Conservation (phyloP, 2,888 invertebrate genomes). For the Xanthorhoe designata region DNA sequence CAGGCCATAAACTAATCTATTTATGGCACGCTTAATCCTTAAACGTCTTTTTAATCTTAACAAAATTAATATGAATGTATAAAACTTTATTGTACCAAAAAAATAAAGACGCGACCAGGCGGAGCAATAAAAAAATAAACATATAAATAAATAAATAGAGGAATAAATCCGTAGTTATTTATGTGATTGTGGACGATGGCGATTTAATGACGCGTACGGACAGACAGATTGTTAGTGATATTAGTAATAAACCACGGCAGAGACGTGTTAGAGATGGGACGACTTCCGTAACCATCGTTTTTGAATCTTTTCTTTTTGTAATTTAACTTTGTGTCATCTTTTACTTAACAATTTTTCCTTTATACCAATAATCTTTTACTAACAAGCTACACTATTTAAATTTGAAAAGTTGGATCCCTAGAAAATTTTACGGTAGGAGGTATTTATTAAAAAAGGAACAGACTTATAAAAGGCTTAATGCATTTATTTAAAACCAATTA, state of each 20-base stretch:
- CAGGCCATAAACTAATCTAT: slow-evolving; percentile 37
- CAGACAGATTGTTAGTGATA: slow-evolving; percentile 63
- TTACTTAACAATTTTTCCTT: too few species aligned
- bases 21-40: slow-evolving; percentile 44
- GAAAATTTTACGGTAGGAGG: too few species aligned
- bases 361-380: too few species aligned
- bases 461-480: too few species aligned
- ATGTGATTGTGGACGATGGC: slow-evolving; percentile 67
- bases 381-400: too few species aligned
- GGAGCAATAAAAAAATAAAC: slow-evolving; percentile 58
- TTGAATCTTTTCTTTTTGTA: background rate
- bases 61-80: slow-evolving; percentile 47
- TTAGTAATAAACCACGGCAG: slow-evolving; percentile 53
- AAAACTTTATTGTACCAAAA: slow-evolving; percentile 48
- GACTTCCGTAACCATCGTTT: background rate
- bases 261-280: slow-evolving; percentile 29
- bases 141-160: slow-evolving; percentile 70
- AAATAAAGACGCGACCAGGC: slow-evolving; percentile 44
- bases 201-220: slow-evolving; percentile 68
- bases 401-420: too few species aligned
- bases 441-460: too few species aligned
- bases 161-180: slow-evolving; percentile 72
- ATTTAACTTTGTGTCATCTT: too few species aligned
- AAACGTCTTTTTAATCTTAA: slow-evolving; percentile 47
- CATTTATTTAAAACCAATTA: too few species aligned